Evolutionary conservation across 2,888 invertebrate species (phyloP).

Genomic region (Metacarcinus magister): DNA sequence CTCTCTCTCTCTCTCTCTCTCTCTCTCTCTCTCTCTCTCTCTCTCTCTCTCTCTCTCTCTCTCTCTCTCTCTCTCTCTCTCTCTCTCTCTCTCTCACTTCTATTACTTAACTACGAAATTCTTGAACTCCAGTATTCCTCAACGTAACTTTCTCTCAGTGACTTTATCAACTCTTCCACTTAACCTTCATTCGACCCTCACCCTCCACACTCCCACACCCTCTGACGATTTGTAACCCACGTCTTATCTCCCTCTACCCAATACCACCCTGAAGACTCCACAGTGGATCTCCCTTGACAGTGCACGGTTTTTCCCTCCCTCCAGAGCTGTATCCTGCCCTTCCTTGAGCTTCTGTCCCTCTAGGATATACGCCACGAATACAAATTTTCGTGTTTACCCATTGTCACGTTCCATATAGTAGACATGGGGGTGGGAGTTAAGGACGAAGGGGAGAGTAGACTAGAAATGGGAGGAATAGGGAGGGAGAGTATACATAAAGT

Average conservation of each 20-base stretch:
- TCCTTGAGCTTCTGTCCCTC: not conserved
- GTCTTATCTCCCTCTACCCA: not conserved
- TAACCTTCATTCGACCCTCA: too few species aligned
- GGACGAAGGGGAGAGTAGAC: not conserved
- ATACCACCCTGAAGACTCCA: not conserved
- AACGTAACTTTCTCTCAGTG: too few species aligned
- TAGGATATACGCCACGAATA: not conserved
- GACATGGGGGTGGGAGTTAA: not conserved
- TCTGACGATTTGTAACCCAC: too few species aligned
- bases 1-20: not conserved
- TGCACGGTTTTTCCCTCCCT: not conserved
- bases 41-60: constrained; percentile 2
- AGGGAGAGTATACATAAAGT: not conserved
- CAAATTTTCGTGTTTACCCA: not conserved
- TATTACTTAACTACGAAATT: not conserved
- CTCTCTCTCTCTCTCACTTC: not conserved
- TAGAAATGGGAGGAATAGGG: not conserved
- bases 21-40: not conserved
- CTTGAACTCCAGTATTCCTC: not conserved
- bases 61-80: constrained; percentile 2
- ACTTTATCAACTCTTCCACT: too few species aligned
- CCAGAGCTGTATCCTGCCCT: not conserved
- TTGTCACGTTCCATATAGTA: not conserved
- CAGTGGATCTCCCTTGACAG: not conserved
- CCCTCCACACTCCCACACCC: too few species aligned